Evolutionary conservation across 1,140 invertebrate species (phyloP).

Genomic region (Brachionus sp.): DNA sequence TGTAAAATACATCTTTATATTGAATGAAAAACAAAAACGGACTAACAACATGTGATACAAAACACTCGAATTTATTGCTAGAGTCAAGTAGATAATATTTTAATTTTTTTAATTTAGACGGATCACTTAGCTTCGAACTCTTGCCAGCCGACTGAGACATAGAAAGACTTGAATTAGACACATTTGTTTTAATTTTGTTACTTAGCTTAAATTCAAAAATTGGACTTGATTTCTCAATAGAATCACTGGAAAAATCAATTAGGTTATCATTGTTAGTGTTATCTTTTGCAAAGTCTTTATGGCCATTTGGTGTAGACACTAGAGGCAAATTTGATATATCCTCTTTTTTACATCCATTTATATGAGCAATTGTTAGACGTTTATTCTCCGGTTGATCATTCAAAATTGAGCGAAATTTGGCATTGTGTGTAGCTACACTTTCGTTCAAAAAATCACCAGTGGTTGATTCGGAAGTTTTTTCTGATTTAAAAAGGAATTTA

Average conservation of each 20-base stretch:
- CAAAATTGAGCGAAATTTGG: neutral
- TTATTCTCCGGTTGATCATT: neutral
- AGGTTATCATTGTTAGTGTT: neutral
- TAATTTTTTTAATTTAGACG: neutral
- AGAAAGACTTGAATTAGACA: neutral
- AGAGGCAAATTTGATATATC: neutral
- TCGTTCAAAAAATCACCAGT: neutral
- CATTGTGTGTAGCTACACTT: neutral
- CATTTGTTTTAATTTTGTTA: neutral
- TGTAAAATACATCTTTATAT: neutral
- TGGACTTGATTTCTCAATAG: neutral
- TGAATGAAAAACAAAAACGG: neutral
- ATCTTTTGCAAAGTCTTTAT: neutral
- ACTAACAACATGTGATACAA: constrained; percentile 12
- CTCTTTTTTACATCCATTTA: neutral
- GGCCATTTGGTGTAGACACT: neutral
- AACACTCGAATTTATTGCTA: neutral
- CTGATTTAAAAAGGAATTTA: neutral
- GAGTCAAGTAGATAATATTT: neutral
- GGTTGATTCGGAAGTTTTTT: neutral
- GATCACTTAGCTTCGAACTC: neutral
- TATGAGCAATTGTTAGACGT: neutral
- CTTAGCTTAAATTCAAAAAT: neutral
- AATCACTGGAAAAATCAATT: neutral
- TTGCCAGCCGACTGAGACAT: neutral